phyloP scores from a whole-genome alignment of 2,113 vertebrate species.

The Corythaixoides concolor region DNA sequence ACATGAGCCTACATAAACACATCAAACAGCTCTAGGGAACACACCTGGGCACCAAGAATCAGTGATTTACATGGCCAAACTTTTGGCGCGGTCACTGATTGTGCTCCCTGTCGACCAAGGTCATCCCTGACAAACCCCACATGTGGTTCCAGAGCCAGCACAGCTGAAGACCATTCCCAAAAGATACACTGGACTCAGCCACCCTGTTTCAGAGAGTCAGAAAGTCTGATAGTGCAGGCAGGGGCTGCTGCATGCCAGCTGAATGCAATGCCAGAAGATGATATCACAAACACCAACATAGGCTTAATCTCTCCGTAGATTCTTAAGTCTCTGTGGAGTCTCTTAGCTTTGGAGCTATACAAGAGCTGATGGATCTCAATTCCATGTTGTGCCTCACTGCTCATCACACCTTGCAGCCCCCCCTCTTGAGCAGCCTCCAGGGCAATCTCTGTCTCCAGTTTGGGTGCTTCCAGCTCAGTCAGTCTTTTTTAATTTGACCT shows the following conservation, averaged over 20 bases:
- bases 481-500: neutral
- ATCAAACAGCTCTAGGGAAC: neutral
- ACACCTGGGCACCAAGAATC: neutral
- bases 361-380: neutral
- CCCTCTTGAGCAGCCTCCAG: neutral
- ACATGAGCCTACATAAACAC: neutral
- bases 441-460: neutral
- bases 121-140: neutral
- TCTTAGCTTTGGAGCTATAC: neutral
- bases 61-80: neutral
- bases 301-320: neutral
- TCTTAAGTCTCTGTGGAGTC: neutral
- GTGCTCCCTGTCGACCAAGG: fast-evolving
- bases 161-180: neutral
- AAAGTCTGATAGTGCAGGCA: neutral
- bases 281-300: neutral
- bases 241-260: neutral
- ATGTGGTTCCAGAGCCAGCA: neutral
- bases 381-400: neutral
- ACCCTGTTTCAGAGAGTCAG: neutral
- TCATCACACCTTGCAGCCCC: too few relatives aligned
- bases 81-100: neutral
- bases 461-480: neutral
- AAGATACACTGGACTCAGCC: neutral
- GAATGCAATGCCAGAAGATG: neutral